Percentiles rank a stretch among this genome's conserved stretches.
These are phyloP conservation scores for Nebria salina DNA, from an alignment of 2,888 invertebrate species.

Conservation along the genomic window DNA sequence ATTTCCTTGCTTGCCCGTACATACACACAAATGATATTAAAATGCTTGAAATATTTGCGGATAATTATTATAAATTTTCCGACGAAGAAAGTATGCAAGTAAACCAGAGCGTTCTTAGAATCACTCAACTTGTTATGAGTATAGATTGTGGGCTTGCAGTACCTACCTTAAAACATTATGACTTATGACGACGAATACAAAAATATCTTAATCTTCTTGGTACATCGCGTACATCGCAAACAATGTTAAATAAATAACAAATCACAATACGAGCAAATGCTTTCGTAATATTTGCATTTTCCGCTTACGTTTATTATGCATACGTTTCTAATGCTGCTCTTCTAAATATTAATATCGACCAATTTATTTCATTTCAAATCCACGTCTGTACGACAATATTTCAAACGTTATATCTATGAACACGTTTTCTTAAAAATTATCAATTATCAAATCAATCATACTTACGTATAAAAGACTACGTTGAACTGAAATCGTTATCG, in stretches of 20 bases:
- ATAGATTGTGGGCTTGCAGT: background rate
- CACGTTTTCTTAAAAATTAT: background rate
- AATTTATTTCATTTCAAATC: no score
- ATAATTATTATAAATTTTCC: slow-evolving; percentile 39
- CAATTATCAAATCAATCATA: background rate
- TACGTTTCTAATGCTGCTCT: no score
- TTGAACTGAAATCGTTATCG: background rate
- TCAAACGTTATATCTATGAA: no score
- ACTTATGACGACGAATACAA: background rate
- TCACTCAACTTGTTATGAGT: background rate
- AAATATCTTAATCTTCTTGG: background rate
- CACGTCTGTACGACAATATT: no score
- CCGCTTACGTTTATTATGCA: background rate
- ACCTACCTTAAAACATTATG: background rate
- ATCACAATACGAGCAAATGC: background rate
- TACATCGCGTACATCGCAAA: background rate
- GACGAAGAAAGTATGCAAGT: slow-evolving; percentile 12
- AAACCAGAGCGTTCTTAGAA: background rate
- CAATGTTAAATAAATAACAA: background rate
- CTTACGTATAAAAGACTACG: background rate
- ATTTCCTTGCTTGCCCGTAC: background rate
- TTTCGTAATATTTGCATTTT: background rate
- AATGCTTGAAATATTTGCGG: slow-evolving; percentile 39
- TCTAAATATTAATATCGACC: no score
- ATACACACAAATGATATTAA: slow-evolving; percentile 35